Percentiles rank a stretch among this genome's conserved stretches.
Evolutionary conservation across 2,113 vertebrate genomes (phyloP).

Genomic region (Tupaia tana): DNA sequence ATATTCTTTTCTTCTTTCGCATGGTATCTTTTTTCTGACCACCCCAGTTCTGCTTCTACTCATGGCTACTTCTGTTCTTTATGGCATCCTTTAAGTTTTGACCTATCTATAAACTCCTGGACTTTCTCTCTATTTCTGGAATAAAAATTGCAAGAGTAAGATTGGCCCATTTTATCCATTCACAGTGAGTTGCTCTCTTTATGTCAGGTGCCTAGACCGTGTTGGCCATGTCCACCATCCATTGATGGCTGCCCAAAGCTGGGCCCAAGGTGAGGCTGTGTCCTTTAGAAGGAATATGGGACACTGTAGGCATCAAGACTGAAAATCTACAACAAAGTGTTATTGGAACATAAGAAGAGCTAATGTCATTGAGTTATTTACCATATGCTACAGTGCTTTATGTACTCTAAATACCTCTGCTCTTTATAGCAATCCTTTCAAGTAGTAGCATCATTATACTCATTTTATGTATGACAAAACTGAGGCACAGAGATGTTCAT

Average conservation of each 20-base stretch:
- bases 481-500: neutral
- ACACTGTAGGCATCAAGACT: neutral
- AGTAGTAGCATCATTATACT: neutral
- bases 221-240: neutral
- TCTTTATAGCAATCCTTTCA: neutral
- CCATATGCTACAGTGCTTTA: neutral
- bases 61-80: neutral
- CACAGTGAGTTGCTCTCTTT: neutral
- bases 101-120: neutral
- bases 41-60: neutral
- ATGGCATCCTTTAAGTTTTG: neutral
- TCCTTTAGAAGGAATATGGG: neutral
- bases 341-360: neutral
- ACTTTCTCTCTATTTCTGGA: neutral
- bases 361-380: constrained; percentile 32
- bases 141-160: neutral
- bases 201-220: neutral
- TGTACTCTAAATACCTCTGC: neutral
- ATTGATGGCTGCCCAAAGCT: neutral
- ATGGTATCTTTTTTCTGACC: neutral
- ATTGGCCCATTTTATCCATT: neutral
- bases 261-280: neutral
- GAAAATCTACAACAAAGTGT: neutral
- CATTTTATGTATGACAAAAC: neutral
- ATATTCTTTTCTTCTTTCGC: neutral